Percentiles rank a stretch among this genome's conserved stretches.
Conservation (phyloP, 2,888 invertebrate genomes). For the Pollenia griseotomentosa region DNA sequence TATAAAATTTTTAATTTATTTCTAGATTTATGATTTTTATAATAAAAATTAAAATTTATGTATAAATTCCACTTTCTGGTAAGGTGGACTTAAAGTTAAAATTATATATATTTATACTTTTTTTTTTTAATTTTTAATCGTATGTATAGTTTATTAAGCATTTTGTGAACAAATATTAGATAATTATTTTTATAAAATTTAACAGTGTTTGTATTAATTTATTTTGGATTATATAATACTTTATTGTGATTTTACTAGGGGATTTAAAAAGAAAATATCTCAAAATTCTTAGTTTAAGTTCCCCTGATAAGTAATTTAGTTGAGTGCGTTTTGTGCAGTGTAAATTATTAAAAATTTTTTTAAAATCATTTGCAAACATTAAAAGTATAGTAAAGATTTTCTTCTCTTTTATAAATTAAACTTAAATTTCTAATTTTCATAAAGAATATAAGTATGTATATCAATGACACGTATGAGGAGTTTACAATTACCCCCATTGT, state of each 20-base stretch:
- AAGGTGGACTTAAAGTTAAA: slow-evolving; percentile 71
- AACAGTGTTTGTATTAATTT: slow-evolving; percentile 29
- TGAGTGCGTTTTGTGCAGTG: slow-evolving; percentile 18
- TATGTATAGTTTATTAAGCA: slow-evolving; percentile 52
- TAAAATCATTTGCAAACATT: slow-evolving; percentile 44
- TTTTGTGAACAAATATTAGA: slow-evolving; percentile 26
- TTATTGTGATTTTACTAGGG: slow-evolving; percentile 56
- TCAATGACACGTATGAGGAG: too few relatives aligned
- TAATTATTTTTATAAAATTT: slow-evolving; percentile 32
- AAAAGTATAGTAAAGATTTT: not conserved
- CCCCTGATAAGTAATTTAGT: slow-evolving; percentile 34
- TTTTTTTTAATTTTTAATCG: not conserved
- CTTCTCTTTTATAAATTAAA: slow-evolving; percentile 38
- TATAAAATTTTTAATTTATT: not conserved
- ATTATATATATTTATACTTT: not conserved
- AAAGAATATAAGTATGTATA: too few relatives aligned
- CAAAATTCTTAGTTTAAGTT: not conserved
- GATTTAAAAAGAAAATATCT: not conserved
- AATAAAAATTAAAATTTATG: slow-evolving; percentile 67
- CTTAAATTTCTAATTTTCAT: slow-evolving; percentile 47
- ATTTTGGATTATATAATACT: slow-evolving; percentile 72
- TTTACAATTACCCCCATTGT: not conserved
- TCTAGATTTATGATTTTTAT: slow-evolving; percentile 69
- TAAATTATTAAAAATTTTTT: slow-evolving; percentile 15
- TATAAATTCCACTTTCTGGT: slow-evolving; percentile 82